These are phyloP conservation scores for Tenrec ecaudatus DNA, from an alignment of 2,113 vertebrate species.

Conservation along the genomic window DNA sequence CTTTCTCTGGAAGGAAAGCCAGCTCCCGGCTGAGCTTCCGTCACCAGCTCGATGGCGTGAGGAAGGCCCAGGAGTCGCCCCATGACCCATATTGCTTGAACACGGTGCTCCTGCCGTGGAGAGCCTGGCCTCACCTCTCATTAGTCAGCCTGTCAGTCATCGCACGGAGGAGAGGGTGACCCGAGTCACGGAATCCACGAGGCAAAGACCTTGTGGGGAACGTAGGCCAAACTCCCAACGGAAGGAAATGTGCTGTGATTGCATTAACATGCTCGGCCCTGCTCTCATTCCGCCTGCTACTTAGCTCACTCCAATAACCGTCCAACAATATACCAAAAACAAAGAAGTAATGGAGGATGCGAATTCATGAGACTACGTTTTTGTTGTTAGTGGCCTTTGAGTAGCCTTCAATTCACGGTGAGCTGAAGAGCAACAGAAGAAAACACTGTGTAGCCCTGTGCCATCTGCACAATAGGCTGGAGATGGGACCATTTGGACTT, in stretches of 20 bases:
- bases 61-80: background rate
- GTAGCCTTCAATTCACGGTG: too few relatives aligned
- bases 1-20: background rate
- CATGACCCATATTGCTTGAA: background rate
- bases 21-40: background rate
- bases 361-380: background rate
- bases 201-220: background rate
- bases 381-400: too few relatives aligned
- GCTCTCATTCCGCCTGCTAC: background rate
- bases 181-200: background rate
- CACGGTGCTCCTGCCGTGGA: background rate
- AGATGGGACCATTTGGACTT: too few relatives aligned
- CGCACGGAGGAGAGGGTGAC: background rate
- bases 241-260: background rate
- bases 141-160: background rate
- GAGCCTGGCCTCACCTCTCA: background rate
- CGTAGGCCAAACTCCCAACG: background rate
- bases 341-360: slow-evolving; percentile 20
- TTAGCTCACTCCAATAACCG: background rate
- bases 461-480: too few relatives aligned
- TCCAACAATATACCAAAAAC: background rate
- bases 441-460: too few relatives aligned
- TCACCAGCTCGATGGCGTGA: background rate
- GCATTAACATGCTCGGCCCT: background rate
- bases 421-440: too few relatives aligned